A percentile compares a stretch with the other conserved stretches of the same genome.
Conservation (phyloP, 2,113 vertebrate genomes). For the Rostratula benghalensis region DNA sequence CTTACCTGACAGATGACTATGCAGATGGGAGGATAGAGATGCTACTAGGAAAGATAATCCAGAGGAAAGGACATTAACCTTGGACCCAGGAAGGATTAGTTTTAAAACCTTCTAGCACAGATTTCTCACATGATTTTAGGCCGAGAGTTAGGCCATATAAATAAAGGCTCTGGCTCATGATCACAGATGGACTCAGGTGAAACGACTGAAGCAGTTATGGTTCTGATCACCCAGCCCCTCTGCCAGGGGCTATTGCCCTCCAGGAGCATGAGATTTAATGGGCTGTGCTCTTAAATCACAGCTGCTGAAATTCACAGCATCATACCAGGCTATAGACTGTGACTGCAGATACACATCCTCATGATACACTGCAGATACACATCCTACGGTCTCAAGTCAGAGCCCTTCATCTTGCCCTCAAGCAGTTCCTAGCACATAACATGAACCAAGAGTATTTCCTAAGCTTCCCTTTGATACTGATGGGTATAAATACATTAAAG, state of each 20-base stretch:
- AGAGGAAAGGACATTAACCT: slow-evolving; percentile 17
- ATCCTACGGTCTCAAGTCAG: neutral
- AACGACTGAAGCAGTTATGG: neutral
- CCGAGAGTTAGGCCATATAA: neutral
- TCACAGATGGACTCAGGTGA: neutral
- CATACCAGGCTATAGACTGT: neutral
- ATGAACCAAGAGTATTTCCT: neutral
- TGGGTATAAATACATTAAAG: neutral
- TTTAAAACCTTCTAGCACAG: neutral
- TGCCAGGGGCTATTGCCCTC: neutral
- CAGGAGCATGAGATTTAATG: neutral
- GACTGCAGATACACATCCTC: neutral
- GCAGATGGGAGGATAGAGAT: slow-evolving; percentile 4
- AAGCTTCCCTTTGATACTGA: neutral
- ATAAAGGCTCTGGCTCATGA: neutral
- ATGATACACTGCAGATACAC: neutral
- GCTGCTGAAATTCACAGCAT: neutral
- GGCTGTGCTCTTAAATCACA: neutral
- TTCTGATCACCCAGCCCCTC: neutral
- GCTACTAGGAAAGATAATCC: slow-evolving; percentile 2
- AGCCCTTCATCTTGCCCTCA: neutral
- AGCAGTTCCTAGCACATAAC: neutral
- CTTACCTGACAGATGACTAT: neutral
- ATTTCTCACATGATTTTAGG: neutral
- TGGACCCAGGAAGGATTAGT: neutral